phyloP scores from a whole-genome alignment of 2,113 vertebrate species.

The Procavia capensis region DNA sequence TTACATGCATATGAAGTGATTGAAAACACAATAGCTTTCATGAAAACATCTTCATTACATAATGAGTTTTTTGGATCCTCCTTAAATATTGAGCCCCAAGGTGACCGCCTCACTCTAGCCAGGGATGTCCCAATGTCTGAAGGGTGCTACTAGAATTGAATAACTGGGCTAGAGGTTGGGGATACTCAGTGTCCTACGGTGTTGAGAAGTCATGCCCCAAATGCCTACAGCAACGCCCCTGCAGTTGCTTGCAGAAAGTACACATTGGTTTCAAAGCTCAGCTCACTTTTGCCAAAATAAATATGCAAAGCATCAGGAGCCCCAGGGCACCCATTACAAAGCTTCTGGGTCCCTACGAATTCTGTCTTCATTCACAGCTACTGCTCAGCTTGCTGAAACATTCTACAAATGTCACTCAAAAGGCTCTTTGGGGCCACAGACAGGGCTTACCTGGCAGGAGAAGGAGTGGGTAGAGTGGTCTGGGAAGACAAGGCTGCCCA shows the following conservation, averaged over 20 bases:
- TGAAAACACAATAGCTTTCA: too few species aligned
- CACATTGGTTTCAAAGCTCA: accelerated
- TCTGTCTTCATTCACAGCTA: background rate
- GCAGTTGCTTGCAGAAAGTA: background rate
- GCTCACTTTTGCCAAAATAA: background rate
- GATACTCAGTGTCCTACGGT: background rate
- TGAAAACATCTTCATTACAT: background rate
- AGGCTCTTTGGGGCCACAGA: background rate
- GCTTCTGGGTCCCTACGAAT: background rate
- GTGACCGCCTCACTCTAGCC: background rate
- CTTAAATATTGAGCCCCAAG: background rate
- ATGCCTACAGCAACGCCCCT: background rate
- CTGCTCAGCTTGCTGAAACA: background rate
- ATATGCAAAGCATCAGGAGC: background rate
- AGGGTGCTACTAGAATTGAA: background rate
- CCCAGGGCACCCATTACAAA: background rate
- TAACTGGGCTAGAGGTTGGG: too few species aligned
- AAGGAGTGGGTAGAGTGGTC: background rate
- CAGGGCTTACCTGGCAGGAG: background rate
- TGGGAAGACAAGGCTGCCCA: background rate
- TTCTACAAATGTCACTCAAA: background rate
- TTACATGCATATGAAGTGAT: too few species aligned
- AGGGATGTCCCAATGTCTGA: background rate
- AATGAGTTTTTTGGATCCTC: background rate
- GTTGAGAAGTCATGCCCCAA: accelerated